Conservation (phyloP, 2,113 vertebrate species). For the Ptyas mucosa region DNA sequence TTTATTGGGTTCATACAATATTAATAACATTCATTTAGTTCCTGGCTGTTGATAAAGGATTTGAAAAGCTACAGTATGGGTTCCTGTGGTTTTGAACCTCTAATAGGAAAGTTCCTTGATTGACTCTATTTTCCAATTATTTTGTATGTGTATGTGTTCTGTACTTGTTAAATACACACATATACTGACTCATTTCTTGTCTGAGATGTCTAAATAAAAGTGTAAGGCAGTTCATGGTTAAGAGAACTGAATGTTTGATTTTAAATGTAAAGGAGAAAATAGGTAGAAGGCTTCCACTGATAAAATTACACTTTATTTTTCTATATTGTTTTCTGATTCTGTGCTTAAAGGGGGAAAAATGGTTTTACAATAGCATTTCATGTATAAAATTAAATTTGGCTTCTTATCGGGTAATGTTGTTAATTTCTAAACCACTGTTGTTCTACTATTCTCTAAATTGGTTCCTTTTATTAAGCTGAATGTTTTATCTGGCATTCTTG, state of each 20-base stretch:
- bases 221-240: not conserved
- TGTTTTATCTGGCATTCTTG: conserved; percentile 16
- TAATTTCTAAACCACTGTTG: conserved; percentile 33
- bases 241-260: conserved; percentile 26
- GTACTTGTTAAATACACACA: not conserved
- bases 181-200: not conserved
- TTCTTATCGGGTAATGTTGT: conserved; percentile 30
- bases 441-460: conserved; percentile 37
- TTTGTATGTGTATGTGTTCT: not conserved
- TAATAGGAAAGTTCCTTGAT: conserved; percentile 36
- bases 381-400: conserved; percentile 32
- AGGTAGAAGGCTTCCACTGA: conserved; percentile 10
- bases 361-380: conserved; percentile 30
- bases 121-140: conserved; percentile 31
- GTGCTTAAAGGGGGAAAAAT: conserved; percentile 27
- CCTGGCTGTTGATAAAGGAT: conserved; percentile 52
- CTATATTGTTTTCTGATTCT: conserved; percentile 36
- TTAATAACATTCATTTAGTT: conserved; percentile 35
- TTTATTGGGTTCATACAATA: conserved; percentile 38
- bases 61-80: conserved; percentile 50
- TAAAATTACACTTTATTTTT: conserved; percentile 29
- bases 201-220: conserved; percentile 25
- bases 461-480: conserved; percentile 36
- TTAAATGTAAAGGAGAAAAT: conserved; percentile 47
- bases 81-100: conserved; percentile 38